Evolutionary conservation across 2,888 invertebrate species (phyloP), one percentile per base, ranked within the genome.

Genomic region (Dryocosmus kuriphilus): DNA sequence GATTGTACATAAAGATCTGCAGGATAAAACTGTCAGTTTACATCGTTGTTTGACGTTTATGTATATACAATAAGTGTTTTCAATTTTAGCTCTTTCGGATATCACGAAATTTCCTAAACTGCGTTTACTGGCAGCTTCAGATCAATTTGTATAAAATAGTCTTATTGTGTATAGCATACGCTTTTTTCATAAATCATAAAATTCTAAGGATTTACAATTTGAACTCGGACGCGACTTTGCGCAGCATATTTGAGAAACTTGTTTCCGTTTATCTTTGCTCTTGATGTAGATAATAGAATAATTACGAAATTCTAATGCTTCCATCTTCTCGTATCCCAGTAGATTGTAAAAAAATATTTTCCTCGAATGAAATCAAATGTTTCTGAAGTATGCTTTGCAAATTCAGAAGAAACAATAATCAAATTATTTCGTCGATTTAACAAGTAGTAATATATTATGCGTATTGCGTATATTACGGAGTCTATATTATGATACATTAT

Each of bases 21-120:
- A 80, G 81, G 77, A 82, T 79, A 80, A 62, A 82, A 78, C 73
- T 81, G 75, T 79, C 71, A 73, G 80, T 80, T 82, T 74, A 78
- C 77, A 79, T 76, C 80, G 75, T 81, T 83, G 74, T 85, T 84
- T 81, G 65, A 83, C 82, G 79, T 84, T 85, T 83, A 80, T 79
- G 81, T 84, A 82, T 81, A 82, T 77, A 79, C 75, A 80, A 71
- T 63, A 73, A 80, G 65, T 77, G 35, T 63, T 65, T 65, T 75
- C 62, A 74, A 80, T 57, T 76, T 77, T 51, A 27, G 55, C 57
- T 41, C 77, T 74, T 67, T 76, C 77, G 65, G 65, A 78, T 32
- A 51, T n/a, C 51, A 46, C 9, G 46, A 71, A 71, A 79, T 67
- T 41, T 71, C 38, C 32, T 27, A 55, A 57, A 32, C 60, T 76